Evolutionary conservation across 2,888 invertebrate species (phyloP).

Genomic region (Erebia palarica): DNA sequence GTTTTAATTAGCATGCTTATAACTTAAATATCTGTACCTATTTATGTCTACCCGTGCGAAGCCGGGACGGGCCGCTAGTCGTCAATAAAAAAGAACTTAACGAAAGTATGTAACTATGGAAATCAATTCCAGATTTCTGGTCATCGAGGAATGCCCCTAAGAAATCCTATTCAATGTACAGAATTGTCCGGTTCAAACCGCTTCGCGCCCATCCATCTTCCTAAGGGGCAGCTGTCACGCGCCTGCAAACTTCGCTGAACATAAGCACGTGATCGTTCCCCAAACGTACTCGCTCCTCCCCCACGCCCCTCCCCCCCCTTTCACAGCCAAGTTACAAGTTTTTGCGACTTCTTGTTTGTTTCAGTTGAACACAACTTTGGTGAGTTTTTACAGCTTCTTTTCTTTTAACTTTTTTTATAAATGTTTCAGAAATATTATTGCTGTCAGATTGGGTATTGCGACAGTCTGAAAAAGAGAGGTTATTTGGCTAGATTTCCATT

Average conservation of each 20-base stretch:
- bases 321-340: constrained; percentile 11
- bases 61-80: too few species aligned
- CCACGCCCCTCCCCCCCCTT: neutral
- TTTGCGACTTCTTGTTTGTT: constrained; percentile 22
- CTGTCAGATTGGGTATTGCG: neutral
- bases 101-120: too few species aligned
- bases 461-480: neutral
- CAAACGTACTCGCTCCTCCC: constrained; percentile 11
- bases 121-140: neutral
- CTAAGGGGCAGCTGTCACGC: constrained; percentile 30
- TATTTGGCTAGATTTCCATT: neutral
- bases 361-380: constrained; percentile 19
- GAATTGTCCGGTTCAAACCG: constrained; percentile 1
- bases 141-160: neutral
- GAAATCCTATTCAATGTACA: neutral
- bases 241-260: constrained; percentile 30
- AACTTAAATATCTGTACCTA: too few species aligned
- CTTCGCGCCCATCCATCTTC: constrained; percentile 22
- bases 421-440: neutral
- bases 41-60: too few species aligned
- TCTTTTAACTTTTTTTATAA: neutral
- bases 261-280: constrained; percentile 28
- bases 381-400: constrained; percentile 18
- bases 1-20: too few species aligned
- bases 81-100: too few species aligned